Evolutionary conservation across 2,797 vertebrate species (phyloP), one percentile per base, ranked within the genome.

Genomic region (Scleropages formosus): DNA sequence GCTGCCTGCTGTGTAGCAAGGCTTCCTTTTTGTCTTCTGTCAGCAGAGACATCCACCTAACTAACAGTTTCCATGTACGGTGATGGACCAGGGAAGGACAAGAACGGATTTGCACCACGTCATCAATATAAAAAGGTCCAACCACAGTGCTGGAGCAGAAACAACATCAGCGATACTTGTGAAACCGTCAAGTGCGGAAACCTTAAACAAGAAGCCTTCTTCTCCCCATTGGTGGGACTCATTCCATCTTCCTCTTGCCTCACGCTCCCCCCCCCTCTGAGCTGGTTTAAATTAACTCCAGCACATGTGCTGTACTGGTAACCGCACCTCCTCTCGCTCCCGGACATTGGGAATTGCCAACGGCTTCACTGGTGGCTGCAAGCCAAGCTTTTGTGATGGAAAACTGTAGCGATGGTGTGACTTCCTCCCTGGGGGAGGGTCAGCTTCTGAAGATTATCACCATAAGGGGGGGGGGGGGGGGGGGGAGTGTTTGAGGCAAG

Each of bases 361-460:
- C 84, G 84, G 85, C 58, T 69, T 80, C 83, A 86, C 79, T 85
- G 83, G 86, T 82, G 79, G 85, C 81, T 83, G 75, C 81, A 80
- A 87, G 85, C 88, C 81, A 83, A 84, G 81, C 83, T 85, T 84
- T 85, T 87, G 85, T 91, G 89, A 92, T 79, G 79, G 85, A 91
- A 91, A 92, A 85, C 84, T 85, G 86, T 88, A 89, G 86, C 91
- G 90, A 93, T 89, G 86, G 89, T 79, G 83, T 89, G 89, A 91
- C 88, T 90, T 87, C 68, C 82, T 85, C 84, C 88, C 89, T 83
- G 82, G 85, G 88, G 87, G 89, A 89, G 87, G 90, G 89, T 88
- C 87, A 90, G 85, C 83, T 79, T 79, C 81, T 75, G 72, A 82
- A 81, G 76, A 74, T 78, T 24, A 68, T 81, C 82, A 76, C 61